Percentiles rank a stretch among this genome's conserved stretches.
Evolutionary conservation across 2,113 vertebrate species (phyloP).

Genomic region (Mohoua ochrocephala): DNA sequence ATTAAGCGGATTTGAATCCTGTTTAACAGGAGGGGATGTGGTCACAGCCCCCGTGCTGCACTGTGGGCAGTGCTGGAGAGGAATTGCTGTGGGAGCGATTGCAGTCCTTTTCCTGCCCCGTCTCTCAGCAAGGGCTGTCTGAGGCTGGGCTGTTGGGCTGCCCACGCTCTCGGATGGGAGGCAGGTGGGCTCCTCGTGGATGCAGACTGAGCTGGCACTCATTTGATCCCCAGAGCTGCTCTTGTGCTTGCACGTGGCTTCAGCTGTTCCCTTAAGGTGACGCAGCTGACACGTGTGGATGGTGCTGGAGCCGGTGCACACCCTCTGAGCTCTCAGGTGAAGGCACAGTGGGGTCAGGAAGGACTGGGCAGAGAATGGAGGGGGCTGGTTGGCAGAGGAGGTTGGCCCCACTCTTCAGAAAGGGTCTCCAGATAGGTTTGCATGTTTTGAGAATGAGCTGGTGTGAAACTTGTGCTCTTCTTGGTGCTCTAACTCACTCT

Average conservation of each 20-base stretch:
- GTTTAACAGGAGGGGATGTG: conserved; percentile 51
- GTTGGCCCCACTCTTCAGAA: background rate
- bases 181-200: background rate
- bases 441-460: background rate
- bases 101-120: background rate
- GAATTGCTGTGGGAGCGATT: conserved; percentile 52
- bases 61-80: conserved; percentile 45
- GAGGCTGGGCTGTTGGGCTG: background rate
- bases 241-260: background rate
- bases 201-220: background rate
- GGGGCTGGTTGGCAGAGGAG: background rate
- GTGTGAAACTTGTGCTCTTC: background rate
- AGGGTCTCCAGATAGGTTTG: background rate
- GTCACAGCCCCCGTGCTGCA: conserved; percentile 35
- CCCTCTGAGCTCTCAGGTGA: background rate
- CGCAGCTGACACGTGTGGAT: background rate
- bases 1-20: conserved; percentile 64
- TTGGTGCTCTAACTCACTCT: background rate
- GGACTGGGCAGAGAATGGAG: background rate
- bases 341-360: background rate
- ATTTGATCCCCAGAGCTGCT: background rate
- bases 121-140: background rate
- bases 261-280: background rate
- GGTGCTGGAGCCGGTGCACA: background rate
- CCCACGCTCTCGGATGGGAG: background rate